Conservation (phyloP, 2,797 vertebrate genomes). For the Malacoctenus gilli region DNA sequence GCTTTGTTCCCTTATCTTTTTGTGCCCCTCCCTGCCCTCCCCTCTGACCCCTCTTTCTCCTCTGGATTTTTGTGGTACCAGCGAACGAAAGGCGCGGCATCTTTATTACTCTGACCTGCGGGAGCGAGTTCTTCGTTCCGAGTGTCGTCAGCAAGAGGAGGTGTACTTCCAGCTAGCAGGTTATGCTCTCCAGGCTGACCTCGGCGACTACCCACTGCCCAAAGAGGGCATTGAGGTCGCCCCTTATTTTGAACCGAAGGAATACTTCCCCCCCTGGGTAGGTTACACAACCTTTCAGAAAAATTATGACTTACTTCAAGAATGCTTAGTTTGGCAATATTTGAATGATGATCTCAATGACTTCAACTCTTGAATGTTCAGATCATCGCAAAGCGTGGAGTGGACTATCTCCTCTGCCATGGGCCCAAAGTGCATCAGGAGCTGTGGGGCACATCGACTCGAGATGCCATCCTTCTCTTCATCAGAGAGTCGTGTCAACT, state of each 20-base stretch:
- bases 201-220: slow-evolving; percentile 81
- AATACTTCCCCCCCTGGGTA: slow-evolving; percentile 94
- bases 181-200: slow-evolving; percentile 89
- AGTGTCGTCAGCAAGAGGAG: slow-evolving; percentile 89
- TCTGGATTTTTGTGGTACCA: slow-evolving; percentile 44
- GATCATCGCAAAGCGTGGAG: slow-evolving; percentile 89
- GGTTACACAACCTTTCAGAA: slow-evolving; percentile 37
- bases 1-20: no score
- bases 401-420: slow-evolving; percentile 87
- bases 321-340: not conserved
- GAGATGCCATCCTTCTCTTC: slow-evolving; percentile 86
- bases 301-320: not conserved
- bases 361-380: no score
- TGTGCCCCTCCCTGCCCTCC: slow-evolving; percentile 7
- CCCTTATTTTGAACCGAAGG: slow-evolving; percentile 89
- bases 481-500: slow-evolving; percentile 89
- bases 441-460: slow-evolving; percentile 83
- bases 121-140: slow-evolving; percentile 87
- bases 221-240: slow-evolving; percentile 58
- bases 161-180: slow-evolving; percentile 92
- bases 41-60: not conserved
- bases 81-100: slow-evolving; percentile 85
- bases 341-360: not conserved
- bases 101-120: slow-evolving; percentile 90
- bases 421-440: slow-evolving; percentile 89